Percentiles rank a stretch among this genome's conserved stretches.
These are phyloP conservation scores for Periophthalmus modestus DNA, from an alignment of 2,113 vertebrate species.

Conservation along the genomic window DNA sequence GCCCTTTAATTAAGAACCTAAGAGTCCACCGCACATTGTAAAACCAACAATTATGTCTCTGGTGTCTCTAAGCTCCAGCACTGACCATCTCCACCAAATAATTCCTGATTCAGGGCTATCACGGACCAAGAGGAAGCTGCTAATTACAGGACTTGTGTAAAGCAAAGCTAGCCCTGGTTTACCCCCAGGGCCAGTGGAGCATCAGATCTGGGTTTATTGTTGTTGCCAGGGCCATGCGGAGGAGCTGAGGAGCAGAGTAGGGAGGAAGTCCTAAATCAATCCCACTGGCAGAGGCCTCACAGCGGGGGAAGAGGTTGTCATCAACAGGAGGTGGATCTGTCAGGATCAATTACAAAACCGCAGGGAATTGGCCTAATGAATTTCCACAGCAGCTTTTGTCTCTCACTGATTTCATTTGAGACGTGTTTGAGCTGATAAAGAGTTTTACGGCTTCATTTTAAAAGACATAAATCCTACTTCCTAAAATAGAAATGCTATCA, in stretches of 20 bases:
- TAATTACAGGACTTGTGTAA: constrained; percentile 66
- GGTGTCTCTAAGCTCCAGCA: not conserved
- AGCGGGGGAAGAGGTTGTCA: constrained; percentile 61
- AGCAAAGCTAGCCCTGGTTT: constrained; percentile 48
- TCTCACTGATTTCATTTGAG: constrained; percentile 31
- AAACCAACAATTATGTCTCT: constrained; percentile 32
- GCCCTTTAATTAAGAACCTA: constrained; percentile 54
- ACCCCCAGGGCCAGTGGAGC: constrained; percentile 50
- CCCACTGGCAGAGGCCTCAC: constrained; percentile 57
- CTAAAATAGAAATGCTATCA: not conserved
- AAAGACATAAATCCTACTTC: not conserved
- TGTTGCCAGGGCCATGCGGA: constrained; percentile 30
- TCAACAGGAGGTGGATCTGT: constrained; percentile 72
- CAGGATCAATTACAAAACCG: constrained; percentile 69
- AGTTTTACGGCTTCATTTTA: constrained; percentile 12
- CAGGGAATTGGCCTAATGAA: constrained; percentile 62
- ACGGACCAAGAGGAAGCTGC: constrained; percentile 61
- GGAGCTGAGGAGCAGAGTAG: constrained; percentile 48
- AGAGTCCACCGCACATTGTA: constrained; percentile 15
- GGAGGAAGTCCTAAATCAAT: constrained; percentile 76
- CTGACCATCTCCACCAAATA: constrained; percentile 42
- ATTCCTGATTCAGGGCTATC: constrained; percentile 58
- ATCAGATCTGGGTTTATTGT: constrained; percentile 62
- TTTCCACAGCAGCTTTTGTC: constrained; percentile 43
- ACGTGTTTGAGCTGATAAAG: constrained; percentile 26